Base-by-base conservation (phyloP, 92 coral and sea anemone species). In the Meandrina meandrites region DNA sequence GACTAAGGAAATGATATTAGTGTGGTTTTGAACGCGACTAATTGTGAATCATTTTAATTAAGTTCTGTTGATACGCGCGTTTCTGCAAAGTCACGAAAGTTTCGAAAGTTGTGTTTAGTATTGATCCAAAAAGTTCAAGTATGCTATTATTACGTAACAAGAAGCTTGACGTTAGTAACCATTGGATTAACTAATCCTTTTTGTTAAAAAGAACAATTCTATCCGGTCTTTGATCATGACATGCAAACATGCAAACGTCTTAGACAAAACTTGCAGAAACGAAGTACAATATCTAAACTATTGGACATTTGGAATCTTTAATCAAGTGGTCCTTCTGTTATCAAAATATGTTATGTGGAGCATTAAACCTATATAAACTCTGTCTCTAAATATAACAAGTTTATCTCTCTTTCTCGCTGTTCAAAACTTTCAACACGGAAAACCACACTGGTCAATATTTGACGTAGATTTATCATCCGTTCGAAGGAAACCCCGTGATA, bases 41-140 rank as follows among this genome's bases (percentile, higher is more conserved):
- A 75, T 9, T 62, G 84, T 45, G 84, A 81, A 66, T 67, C 84
- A 66, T 66, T 36, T 83, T 53, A 83, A 83, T 83, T 50, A 83
- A 50, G 78, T 83, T 60, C 34, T 68, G 62, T 82, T 30, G 77
- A 82, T 48, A 42, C 78, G 32, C 77, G 32, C 86, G 78, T 30
- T 48, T 4, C 15, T 73, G 70, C 67, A 13, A 69, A 83, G 86
- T 83, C 86, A 83, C 86, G 86, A 71, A 71, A 83, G 32, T 34
- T 72, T 71, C 4, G 78, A 71, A 51, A 70, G 27, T 34, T 72
- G 53, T 17, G 24, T 3, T 82, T 50, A 17, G 67, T 54, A 70
- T 71, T 53, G 78, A 53, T 83, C 27, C 32, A 34, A 32, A 32
- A 35, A 21, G 24, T 35, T 50, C 35, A 51, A 48, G 50, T 34